Base-by-base conservation (phyloP, 1,140 invertebrate species). In the Drosophila burlai region DNA sequence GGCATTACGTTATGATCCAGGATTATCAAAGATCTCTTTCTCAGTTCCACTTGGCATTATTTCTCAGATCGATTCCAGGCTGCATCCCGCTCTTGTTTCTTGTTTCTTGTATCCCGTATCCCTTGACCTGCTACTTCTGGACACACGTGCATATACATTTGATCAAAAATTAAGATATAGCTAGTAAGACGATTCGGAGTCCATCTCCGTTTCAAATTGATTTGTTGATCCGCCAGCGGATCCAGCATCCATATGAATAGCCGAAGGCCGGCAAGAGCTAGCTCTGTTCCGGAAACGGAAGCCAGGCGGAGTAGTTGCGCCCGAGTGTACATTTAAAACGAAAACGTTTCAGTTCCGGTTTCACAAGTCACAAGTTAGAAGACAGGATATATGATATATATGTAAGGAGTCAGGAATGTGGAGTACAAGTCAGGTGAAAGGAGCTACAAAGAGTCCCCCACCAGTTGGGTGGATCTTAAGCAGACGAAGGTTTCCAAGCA, bases 311-410 rank as follows among this genome's bases (percentile, higher is more conserved):
- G n/a, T 16, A 45, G 15, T 42, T 24, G 10, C 13, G 10, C 13
- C 13, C 46, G 15, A 31, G 8, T 73, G 31, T 73, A 73, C 13
- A 73, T 50, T 29, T 34, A 38, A 40, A 36, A 29, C 24, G 15
- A 66, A 54, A 29, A 82, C n/a, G 40, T 65, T 89, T 86, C 84
- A 83, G 84, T 89, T 87, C 65, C 72, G 83, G 83, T 86, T 86
- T 86, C 83, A 89, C 15, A 10, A 66, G 68, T 38, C 59, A 42
- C 36, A 36, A 18, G 62, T 50, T 68, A 38, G 61, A 13, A n/a
- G 58, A 5, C 26, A 47, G 62, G 15, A 34, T 55, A 55, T 11
- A 31, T n/a, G 16, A 29, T 50, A 31, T 50, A 29, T 26, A 18
- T 21, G 52, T 15, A 54, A 36, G 52, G 31, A 36, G 50, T 15